Conservation (phyloP, 2,797 vertebrate species). For the Scolopax rusticola region DNA sequence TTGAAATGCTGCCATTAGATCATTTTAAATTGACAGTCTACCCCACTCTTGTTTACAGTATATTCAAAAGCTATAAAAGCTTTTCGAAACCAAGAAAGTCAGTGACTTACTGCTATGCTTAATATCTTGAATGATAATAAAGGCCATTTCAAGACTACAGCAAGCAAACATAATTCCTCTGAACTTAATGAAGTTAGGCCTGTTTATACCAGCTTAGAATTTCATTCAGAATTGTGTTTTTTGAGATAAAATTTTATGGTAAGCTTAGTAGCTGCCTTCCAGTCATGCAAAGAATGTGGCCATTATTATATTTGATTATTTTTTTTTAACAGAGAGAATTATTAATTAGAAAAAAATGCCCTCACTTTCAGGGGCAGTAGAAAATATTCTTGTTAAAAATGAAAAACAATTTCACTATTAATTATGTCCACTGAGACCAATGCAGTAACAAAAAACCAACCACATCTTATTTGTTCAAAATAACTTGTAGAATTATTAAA, state of each 20-base stretch:
- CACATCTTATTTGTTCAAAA: constrained; percentile 51
- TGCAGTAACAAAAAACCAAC: neutral
- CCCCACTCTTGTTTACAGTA: neutral
- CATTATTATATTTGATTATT: constrained; percentile 39
- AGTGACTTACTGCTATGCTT: neutral
- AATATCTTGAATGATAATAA: neutral
- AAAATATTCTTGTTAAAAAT: constrained; percentile 64
- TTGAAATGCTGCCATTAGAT: constrained; percentile 3
- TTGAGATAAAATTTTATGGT: neutral
- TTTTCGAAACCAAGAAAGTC: neutral
- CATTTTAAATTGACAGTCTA: constrained; percentile 19
- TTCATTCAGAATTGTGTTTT: constrained; percentile 2
- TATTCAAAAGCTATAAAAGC: neutral
- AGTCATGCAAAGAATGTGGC: constrained; percentile 33
- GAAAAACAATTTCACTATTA: constrained; percentile 70
- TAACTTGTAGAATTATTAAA: constrained; percentile 40
- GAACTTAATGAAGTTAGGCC: constrained; percentile 3
- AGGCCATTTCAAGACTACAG: neutral
- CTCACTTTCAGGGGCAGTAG: constrained; percentile 32
- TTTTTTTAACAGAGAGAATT: constrained; percentile 66
- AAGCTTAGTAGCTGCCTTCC: constrained; percentile 31
- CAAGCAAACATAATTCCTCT: constrained; percentile 8
- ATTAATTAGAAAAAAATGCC: constrained; percentile 72
- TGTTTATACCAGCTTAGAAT: neutral
- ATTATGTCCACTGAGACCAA: constrained; percentile 76